These are phyloP conservation scores for Melanotaenia maccullochi DNA, from an alignment of 2,797 vertebrate genomes.

Conservation along the genomic window DNA sequence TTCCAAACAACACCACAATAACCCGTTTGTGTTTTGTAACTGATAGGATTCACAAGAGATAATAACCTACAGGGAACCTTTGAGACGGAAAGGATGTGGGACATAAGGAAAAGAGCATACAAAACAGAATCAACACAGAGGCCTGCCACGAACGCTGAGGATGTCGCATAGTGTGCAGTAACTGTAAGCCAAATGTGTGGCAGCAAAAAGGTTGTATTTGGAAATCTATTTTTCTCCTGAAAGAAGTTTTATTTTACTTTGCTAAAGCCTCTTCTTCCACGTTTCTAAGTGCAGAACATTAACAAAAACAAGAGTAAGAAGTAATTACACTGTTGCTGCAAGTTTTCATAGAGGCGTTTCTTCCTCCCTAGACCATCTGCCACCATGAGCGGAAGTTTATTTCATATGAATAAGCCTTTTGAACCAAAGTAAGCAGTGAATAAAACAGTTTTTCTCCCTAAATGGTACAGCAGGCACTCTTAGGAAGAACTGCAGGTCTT, in stretches of 20 bases:
- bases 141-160: constrained; percentile 51
- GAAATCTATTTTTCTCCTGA: constrained; percentile 45
- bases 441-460: constrained; percentile 38
- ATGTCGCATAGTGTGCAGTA: constrained; percentile 53
- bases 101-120: constrained; percentile 54
- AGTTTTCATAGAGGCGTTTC: constrained; percentile 53
- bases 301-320: constrained; percentile 49
- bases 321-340: constrained; percentile 58
- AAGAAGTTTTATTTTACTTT: constrained; percentile 47
- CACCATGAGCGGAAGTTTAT: constrained; percentile 42
- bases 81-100: constrained; percentile 66
- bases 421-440: constrained; percentile 53
- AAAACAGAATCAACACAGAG: constrained; percentile 57
- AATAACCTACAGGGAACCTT: constrained; percentile 74
- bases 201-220: constrained; percentile 58
- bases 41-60: constrained; percentile 68
- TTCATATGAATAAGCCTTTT: constrained; percentile 61
- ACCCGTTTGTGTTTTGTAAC: constrained; percentile 63
- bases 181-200: constrained; percentile 55
- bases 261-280: constrained; percentile 65
- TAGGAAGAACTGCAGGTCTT: constrained; percentile 9
- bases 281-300: constrained; percentile 55
- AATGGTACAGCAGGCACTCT: constrained; percentile 27
- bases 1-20: constrained; percentile 51
- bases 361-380: constrained; percentile 77